phyloP scores from a whole-genome alignment of 2,113 vertebrate genomes.

The Grammomys surdaster region DNA sequence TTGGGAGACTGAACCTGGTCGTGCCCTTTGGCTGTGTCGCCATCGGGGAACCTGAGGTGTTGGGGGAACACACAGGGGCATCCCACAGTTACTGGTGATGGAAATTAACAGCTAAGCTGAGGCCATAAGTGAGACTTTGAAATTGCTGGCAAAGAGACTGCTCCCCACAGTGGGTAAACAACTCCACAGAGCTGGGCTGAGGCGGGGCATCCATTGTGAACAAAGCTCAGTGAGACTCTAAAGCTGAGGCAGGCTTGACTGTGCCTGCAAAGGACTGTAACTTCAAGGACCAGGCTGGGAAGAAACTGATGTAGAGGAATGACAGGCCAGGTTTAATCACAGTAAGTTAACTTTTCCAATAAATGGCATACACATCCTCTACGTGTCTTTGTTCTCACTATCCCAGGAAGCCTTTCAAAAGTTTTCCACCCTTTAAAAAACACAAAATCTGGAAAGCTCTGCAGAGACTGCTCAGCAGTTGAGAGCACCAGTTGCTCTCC shows the following conservation, averaged over 20 bases:
- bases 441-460: neutral
- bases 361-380: neutral
- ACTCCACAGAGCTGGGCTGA: neutral
- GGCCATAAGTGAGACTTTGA: neutral
- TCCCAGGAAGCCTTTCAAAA: neutral
- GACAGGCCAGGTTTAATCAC: neutral
- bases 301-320: neutral
- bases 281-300: neutral
- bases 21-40: accelerated
- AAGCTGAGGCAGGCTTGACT: neutral
- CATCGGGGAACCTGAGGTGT: neutral
- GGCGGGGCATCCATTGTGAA: accelerated
- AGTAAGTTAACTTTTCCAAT: neutral
- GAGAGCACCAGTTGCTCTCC: neutral
- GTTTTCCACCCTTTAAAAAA: neutral
- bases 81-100: neutral
- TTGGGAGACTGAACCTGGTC: neutral
- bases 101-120: neutral
- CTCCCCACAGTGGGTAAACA: accelerated
- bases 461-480: neutral
- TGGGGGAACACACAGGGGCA: neutral
- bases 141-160: neutral
- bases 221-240: neutral
- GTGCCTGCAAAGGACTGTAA: neutral
- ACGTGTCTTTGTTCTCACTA: neutral